Conservation (phyloP, 1,140 invertebrate genomes). For the Drosophila miranda region DNA sequence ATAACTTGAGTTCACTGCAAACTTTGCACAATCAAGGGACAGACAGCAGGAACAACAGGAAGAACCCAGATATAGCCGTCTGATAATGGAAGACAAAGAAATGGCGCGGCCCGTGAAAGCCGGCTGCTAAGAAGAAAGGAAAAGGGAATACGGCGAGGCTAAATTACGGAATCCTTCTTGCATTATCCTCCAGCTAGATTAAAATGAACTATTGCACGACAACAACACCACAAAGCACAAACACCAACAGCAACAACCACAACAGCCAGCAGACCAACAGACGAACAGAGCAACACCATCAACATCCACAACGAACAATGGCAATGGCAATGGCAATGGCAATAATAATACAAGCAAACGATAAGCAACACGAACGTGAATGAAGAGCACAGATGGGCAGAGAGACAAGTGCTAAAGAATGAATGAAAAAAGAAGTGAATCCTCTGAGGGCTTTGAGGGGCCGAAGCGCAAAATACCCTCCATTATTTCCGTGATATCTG, state of each 20-base stretch:
- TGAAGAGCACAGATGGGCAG: constrained; percentile 20
- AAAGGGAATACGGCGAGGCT: constrained; percentile 45
- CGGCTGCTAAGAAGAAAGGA: not conserved
- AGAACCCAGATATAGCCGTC: constrained; percentile 46
- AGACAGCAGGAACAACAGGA: constrained; percentile 15
- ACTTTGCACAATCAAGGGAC: constrained; percentile 62
- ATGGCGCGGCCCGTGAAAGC: constrained; percentile 19
- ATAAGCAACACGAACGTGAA: constrained; percentile 75
- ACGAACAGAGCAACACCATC: constrained; percentile 23
- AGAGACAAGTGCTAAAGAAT: constrained; percentile 63
- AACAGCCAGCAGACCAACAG: constrained; percentile 4
- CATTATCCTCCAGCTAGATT: constrained; percentile 79
- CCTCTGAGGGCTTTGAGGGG: not conserved
- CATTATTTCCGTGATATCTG: no score
- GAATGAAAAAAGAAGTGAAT: constrained; percentile 53
- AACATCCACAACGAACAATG: constrained; percentile 8
- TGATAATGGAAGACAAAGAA: constrained; percentile 65
- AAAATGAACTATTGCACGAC: constrained; percentile 79
- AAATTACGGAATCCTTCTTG: constrained; percentile 79
- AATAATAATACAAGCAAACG: constrained; percentile 78
- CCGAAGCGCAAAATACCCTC: no score
- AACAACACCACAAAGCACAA: constrained; percentile 40
- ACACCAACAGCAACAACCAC: constrained; percentile 10
- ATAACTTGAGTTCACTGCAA: constrained; percentile 62
- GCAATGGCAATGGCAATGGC: constrained; percentile 64